A percentile compares a stretch with the other conserved stretches of the same genome.
These are phyloP conservation scores for Drosophila cardini DNA, from an alignment of 1,140 invertebrate species.

Conservation along the genomic window DNA sequence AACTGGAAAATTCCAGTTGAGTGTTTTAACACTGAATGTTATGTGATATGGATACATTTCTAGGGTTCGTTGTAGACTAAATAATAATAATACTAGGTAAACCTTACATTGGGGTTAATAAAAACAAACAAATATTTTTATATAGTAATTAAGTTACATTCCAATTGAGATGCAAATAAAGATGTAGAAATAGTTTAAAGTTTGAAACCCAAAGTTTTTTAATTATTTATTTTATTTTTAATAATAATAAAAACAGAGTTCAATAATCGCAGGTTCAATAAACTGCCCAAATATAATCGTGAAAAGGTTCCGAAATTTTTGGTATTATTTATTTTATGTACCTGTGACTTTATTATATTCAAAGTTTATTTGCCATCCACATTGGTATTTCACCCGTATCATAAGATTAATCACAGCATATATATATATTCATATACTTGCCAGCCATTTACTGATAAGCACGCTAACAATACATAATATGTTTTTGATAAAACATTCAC, in stretches of 20 bases:
- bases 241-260: neutral
- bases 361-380: neutral
- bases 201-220: neutral
- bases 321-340: neutral
- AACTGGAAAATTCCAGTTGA: constrained; percentile 29
- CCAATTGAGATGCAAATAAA: too few relatives aligned
- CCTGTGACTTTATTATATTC: neutral
- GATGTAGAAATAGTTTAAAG: too few relatives aligned
- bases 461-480: neutral
- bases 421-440: neutral
- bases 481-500: constrained; percentile 15
- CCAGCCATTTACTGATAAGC: constrained; percentile 22
- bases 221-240: neutral
- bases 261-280: constrained; percentile 17
- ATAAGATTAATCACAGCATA: constrained; percentile 22
- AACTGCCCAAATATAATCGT: neutral
- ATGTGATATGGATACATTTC: constrained; percentile 26
- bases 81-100: neutral
- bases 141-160: too few relatives aligned
- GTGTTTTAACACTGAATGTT: neutral
- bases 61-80: constrained; percentile 7
- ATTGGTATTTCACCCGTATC: constrained; percentile 2
- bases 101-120: neutral
- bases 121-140: neutral
- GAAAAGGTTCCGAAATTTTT: constrained; percentile 1